Conservation (phyloP, 2,888 invertebrate species). For the Scaptomyza caliginosa region DNA sequence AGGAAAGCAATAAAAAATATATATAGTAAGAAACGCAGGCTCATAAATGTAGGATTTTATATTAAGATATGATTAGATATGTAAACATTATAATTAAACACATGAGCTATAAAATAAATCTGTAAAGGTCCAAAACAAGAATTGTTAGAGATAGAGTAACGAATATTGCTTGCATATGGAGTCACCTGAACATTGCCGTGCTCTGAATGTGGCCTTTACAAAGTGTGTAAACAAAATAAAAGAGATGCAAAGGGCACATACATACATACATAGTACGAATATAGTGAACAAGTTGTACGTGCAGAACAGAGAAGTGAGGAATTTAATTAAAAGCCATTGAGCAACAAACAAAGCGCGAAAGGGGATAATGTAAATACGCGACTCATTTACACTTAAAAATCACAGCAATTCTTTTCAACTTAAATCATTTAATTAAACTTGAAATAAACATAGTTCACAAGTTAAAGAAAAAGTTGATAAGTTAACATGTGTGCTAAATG, state of each 20-base stretch:
- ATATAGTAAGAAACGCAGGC: not conserved
- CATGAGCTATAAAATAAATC: not conserved
- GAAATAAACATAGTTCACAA: not conserved
- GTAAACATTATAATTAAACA: not conserved
- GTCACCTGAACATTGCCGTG: not conserved
- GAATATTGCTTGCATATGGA: not conserved
- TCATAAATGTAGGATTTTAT: not conserved
- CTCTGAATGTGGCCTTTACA: not conserved
- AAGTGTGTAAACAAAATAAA: not conserved
- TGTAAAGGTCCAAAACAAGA: not conserved
- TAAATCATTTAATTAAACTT: not conserved
- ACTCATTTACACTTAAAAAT: not conserved
- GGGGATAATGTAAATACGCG: not conserved
- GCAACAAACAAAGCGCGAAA: not conserved
- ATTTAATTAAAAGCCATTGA: constrained; percentile 7
- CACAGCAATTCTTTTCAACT: not conserved
- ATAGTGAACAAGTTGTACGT: not conserved
- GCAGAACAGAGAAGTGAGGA: not conserved
- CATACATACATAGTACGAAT: not conserved
- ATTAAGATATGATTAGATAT: not conserved
- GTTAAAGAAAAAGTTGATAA: not conserved
- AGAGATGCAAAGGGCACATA: not conserved
- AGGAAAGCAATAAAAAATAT: constrained; percentile 12
- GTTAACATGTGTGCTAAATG: not conserved
- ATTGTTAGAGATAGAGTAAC: not conserved